Base-by-base conservation (phyloP, 2,888 invertebrate species). In the Synanthedon tipuliformis region DNA sequence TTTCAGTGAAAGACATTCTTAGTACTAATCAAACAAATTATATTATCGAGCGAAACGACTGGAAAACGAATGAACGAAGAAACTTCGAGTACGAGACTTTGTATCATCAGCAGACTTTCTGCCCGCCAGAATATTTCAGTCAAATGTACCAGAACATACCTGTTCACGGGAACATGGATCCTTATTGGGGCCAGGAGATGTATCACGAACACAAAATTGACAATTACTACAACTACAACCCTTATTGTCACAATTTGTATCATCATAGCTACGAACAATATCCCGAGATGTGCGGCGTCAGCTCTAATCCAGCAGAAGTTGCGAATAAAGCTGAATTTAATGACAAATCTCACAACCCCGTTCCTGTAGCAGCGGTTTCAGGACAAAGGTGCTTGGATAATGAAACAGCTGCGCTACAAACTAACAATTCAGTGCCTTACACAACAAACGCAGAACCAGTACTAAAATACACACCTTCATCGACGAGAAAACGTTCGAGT, bases 1-100 rank as follows among this genome's bases (percentile, higher is more conserved):
- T 87, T 58, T 78, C 71, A 0, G 86, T 87, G 0, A 87, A 84
- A 59, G 85, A 87, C 54, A 87, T 87, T 13, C 58, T 87, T 11
- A 86, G 76, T 53, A 78, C 77, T 51, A 78, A 76, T 56, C 83
- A 81, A 55, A 62, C 75, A 3, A 69, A 73, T 49, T 56, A 71
- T 41, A 75, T 64, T 54, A 84, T 77, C 60, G 85, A 85, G 53
- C 66, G 80, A 56, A 75, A 61, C 51, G 83, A 84, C 13, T 84
- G 84, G 83, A 84, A 78, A 57, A 61, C 68, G 27, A 70, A 62
- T 52, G 81, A 81, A 0, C 68, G 77, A 53, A 65, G 75, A 51
- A 56, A 56, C 3, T 70, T 73, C 13, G 83, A 82, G 7, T 79
- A 75, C 50, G 80, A 84, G 41, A 64, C 71, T 1, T 55, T 72